Percentiles rank a stretch among this genome's conserved stretches.
Conservation (phyloP, 2,888 invertebrate genomes). For the Cephus sareptanus region DNA sequence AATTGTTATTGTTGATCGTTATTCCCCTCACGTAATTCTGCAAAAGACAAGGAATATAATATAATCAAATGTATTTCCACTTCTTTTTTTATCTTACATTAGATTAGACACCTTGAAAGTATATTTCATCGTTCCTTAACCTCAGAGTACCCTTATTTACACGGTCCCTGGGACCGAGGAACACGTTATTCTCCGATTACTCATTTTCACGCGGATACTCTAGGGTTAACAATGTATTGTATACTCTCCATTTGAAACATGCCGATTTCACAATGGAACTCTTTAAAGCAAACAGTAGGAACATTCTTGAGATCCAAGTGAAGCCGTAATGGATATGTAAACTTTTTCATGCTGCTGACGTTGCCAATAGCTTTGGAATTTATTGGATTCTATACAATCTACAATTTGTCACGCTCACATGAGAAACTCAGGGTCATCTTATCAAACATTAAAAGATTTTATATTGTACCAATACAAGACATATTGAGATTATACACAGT, state of each 20-base stretch:
- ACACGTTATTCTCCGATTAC: too few relatives aligned
- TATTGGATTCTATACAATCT: neutral
- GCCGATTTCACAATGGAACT: neutral
- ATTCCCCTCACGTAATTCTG: conserved; percentile 48
- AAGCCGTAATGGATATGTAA: neutral
- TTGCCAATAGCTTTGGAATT: neutral
- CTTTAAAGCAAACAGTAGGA: neutral
- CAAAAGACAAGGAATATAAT: conserved; percentile 9
- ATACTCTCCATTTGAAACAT: neutral
- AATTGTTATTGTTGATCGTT: conserved; percentile 39
- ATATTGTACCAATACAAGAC: neutral
- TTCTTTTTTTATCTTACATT: neutral
- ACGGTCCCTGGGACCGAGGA: too few relatives aligned
- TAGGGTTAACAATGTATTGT: neutral
- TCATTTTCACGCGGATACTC: too few relatives aligned
- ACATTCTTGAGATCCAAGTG: neutral
- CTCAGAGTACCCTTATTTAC: too few relatives aligned
- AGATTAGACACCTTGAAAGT: too few relatives aligned
- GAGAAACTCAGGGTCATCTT: neutral
- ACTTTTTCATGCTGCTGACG: neutral
- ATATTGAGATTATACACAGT: neutral
- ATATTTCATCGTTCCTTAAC: too few relatives aligned
- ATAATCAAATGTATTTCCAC: neutral
- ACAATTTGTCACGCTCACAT: neutral
- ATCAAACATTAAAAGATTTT: neutral